Evolutionary conservation across 2,797 vertebrate species (phyloP).

Genomic region (Phrynocephalus vlangalii): DNA sequence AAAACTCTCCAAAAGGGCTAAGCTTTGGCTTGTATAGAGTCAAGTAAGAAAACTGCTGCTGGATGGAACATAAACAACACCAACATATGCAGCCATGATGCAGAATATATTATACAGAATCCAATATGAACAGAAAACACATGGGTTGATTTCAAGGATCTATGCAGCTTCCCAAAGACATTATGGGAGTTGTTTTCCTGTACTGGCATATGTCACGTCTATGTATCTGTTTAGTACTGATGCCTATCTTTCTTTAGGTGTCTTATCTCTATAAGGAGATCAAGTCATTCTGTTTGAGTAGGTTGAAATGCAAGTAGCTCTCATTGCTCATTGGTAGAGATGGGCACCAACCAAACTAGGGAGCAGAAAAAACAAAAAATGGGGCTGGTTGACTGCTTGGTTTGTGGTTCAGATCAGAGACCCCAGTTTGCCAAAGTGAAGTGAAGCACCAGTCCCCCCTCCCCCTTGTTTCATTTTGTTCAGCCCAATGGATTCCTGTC

Average conservation of each 20-base stretch:
- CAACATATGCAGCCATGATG: not conserved
- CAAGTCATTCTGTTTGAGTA: no score
- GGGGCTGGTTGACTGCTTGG: no score
- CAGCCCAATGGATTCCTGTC: no score
- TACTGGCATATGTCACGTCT: not conserved
- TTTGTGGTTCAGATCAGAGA: no score
- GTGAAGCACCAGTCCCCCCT: no score
- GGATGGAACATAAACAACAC: not conserved
- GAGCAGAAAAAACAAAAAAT: no score
- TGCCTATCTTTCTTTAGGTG: not conserved
- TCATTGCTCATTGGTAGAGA: no score
- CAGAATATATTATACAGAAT: not conserved
- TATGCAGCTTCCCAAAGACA: not conserved
- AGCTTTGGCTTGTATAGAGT: not conserved
- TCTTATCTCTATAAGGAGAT: no score
- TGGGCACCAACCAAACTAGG: no score
- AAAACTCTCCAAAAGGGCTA: not conserved
- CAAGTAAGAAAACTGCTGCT: not conserved
- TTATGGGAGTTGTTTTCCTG: not conserved
- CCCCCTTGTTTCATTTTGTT: no score
- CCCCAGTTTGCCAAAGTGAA: no score
- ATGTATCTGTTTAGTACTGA: not conserved
- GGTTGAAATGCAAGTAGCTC: no score
- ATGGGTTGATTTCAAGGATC: not conserved
- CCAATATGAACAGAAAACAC: not conserved